Percentiles rank a stretch among this genome's conserved stretches.
Conservation (phyloP, 2,113 vertebrate species). For the Elanus axillaris region DNA sequence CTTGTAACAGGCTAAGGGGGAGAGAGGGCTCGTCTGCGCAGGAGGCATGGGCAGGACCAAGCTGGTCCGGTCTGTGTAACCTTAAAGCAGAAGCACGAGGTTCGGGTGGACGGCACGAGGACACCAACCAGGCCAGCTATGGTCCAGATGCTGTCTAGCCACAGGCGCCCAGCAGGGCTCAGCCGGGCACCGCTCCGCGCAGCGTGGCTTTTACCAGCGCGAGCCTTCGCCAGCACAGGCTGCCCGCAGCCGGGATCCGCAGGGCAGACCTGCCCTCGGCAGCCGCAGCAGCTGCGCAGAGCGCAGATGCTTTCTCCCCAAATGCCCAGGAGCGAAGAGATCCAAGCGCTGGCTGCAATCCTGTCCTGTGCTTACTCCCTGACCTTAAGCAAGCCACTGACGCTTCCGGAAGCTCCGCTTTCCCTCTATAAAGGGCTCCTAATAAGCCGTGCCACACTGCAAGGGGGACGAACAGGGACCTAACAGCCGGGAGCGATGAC, state of each 20-base stretch:
- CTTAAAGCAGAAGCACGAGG: background rate
- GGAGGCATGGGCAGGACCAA: background rate
- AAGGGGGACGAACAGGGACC: background rate
- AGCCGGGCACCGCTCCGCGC: background rate
- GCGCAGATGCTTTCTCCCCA: background rate
- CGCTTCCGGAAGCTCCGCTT: background rate
- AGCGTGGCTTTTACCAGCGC: accelerated
- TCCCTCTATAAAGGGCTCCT: background rate
- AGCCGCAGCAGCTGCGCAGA: constrained; percentile 15
- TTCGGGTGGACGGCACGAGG: background rate
- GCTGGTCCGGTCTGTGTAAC: background rate
- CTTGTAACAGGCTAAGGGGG: background rate
- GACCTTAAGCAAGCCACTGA: background rate
- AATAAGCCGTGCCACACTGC: background rate
- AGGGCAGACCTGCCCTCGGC: background rate
- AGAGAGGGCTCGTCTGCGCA: background rate
- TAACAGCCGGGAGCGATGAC: background rate
- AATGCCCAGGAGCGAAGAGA: background rate
- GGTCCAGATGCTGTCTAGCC: background rate
- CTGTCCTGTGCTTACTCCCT: background rate
- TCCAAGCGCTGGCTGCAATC: background rate
- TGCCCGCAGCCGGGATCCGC: background rate
- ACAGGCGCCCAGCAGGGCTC: background rate
- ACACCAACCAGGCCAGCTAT: background rate
- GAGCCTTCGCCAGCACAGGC: background rate